A percentile compares a stretch with the other conserved stretches of the same genome.
Conservation (phyloP, 2,797 vertebrate species). For the Allobates femoralis region DNA sequence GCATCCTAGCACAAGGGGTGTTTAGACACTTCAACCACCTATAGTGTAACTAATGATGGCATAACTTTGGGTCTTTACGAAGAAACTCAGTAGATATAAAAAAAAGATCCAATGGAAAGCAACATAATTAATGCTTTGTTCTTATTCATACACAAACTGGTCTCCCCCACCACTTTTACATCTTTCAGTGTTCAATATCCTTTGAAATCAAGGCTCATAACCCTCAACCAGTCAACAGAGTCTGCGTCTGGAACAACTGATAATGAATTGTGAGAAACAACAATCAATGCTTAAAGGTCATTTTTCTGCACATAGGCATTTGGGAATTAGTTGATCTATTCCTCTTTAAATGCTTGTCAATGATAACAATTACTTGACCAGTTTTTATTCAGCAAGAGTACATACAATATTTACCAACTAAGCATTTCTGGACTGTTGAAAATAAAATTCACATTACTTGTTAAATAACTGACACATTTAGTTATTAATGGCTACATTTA, state of each 20-base stretch:
- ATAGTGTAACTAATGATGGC: background rate
- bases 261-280: conserved; percentile 54
- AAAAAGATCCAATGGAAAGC: background rate
- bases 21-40: too few species aligned
- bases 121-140: background rate
- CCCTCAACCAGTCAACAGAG: conserved; percentile 9
- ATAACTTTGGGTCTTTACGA: background rate
- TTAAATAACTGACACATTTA: conserved; percentile 34
- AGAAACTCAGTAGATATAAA: background rate
- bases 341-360: conserved; percentile 43
- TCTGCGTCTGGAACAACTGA: conserved; percentile 37
- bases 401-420: conserved; percentile 24
- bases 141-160: background rate
- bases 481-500: conserved; percentile 35
- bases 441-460: conserved; percentile 32
- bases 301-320: conserved; percentile 43
- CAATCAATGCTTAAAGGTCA: conserved; percentile 55
- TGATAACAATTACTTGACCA: conserved; percentile 34
- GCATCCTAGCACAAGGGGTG: too few species aligned
- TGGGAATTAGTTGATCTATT: conserved; percentile 40
- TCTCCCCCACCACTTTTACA: background rate
- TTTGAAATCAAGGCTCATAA: conserved; percentile 47
- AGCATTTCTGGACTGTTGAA: conserved; percentile 14
- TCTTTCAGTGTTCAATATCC: background rate
- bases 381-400: conserved; percentile 3